Base-by-base conservation (phyloP, 2,888 invertebrate genomes). In the Drosophila greeni region DNA sequence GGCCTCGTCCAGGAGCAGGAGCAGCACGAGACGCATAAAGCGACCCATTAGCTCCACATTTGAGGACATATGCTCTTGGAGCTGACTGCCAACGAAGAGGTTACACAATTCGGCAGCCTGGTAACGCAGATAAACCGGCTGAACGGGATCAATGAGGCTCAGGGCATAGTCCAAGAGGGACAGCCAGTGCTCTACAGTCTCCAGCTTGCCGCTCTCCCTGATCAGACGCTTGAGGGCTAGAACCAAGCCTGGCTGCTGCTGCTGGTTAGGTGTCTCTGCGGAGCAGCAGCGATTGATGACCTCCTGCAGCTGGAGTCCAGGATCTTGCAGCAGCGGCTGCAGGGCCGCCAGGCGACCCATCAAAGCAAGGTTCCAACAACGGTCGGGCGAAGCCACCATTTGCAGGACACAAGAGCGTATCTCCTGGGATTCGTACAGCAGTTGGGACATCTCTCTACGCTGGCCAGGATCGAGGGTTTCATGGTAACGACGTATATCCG, bases 1-100 rank as follows among this genome's bases (percentile, higher is more conserved):
- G 36, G 86, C 83, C 62, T 87, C 88, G 48, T 88, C 88, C 59
- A 84, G 82, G 11, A 87, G 75, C n/a, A 88, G 75, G 14, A 84
- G 74, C 14, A 88, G 54, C 48, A 86, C 77, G 2, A 87, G 69
- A 0, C 75, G 70, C 1, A 82, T 75, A 55, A 82, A 87, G 16
- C 70, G 69, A n/a, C 80, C 83, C 18, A 87, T 26, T 20, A 87
- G 72, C 9, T 72, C 52, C 1, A 81, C 37, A 58, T 84, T 72
- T n/a, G 70, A 73, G 0, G 51, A 42, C n/a, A 84, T 72, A 4
- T 37, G 26, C 4, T 37, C 20, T 2, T 0, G 20, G 0, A 53
- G 11, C 0, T 42, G 40, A 42, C 79, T 70, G 1, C 66, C 51
- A 1, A 74, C 74, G 2, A 76, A 73, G 11, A 77, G 73, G 24